These are phyloP conservation scores for Montipora cactus DNA, from an alignment of 64 coral and sea anemone species.

Conservation along the genomic window DNA sequence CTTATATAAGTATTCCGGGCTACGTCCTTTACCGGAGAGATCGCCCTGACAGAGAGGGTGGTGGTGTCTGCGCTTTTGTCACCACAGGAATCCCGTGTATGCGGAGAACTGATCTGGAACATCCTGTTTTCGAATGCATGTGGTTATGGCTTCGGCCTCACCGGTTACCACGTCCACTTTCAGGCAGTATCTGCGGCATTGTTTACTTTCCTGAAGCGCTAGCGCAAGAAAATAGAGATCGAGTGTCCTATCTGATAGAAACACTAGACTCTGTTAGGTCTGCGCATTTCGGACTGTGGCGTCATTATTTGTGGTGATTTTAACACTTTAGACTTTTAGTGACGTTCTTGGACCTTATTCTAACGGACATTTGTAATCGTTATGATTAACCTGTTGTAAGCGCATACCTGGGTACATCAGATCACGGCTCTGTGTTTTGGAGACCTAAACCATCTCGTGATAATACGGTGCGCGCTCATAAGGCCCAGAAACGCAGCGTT, in stretches of 20 bases:
- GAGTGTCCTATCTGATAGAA: not conserved
- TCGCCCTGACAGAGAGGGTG: not conserved
- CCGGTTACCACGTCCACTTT: too few relatives aligned
- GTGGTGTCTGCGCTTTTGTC: not conserved
- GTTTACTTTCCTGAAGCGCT: not conserved
- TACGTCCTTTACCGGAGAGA: too few relatives aligned
- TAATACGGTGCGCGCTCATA: not conserved
- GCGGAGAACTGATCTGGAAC: not conserved
- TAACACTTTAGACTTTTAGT: too few relatives aligned
- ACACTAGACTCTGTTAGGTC: not conserved
- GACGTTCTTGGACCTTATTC: not conserved
- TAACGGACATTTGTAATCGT: not conserved
- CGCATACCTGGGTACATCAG: not conserved
- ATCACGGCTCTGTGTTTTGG: not conserved
- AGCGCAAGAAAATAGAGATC: not conserved
- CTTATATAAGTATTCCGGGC: too few relatives aligned
- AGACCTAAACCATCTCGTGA: not conserved
- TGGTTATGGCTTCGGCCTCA: too few relatives aligned
- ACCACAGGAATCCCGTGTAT: slow-evolving; percentile 6
- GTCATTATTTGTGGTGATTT: too few relatives aligned
- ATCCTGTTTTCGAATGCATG: not conserved
- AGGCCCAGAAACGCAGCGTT: not conserved
- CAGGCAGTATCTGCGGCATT: not conserved
- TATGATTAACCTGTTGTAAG: slow-evolving; percentile 14
- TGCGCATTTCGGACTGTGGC: too few relatives aligned